Evolutionary conservation across 2,797 vertebrate genomes (phyloP).

Genomic region (Pangasius sanitwongsei): DNA sequence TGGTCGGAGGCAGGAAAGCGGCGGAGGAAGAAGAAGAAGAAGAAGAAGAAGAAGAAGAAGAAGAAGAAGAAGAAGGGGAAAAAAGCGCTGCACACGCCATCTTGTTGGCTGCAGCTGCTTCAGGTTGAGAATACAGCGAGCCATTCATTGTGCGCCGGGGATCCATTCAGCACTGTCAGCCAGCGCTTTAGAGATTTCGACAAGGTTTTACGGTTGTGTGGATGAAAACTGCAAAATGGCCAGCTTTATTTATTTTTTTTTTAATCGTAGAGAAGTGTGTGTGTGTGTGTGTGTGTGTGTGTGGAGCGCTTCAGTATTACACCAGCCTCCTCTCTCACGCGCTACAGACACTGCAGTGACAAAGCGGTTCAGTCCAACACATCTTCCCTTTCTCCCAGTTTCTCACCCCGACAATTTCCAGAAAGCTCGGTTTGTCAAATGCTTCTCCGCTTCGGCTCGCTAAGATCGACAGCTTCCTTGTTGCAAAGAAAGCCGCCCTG

Average conservation of each 20-base stretch:
- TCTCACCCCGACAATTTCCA: no score
- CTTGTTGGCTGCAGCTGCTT: conserved; percentile 92
- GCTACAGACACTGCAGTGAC: neutral
- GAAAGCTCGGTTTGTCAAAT: neutral
- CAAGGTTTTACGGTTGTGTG: neutral
- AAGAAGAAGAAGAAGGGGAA: conserved; percentile 55
- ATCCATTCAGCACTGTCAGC: conserved; percentile 69
- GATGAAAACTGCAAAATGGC: neutral
- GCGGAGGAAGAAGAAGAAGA: conserved; percentile 64
- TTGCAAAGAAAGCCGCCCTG: conserved; percentile 26
- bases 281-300: neutral
- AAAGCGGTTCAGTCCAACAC: neutral
- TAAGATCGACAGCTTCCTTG: conserved; percentile 33
- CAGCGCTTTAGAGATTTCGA: conserved; percentile 35
- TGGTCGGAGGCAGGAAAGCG: conserved; percentile 69
- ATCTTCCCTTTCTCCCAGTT: no score
- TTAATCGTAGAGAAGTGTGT: neutral
- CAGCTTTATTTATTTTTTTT: neutral
- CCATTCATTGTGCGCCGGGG: conserved; percentile 83
- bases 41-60: conserved; percentile 60
- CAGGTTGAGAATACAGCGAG: conserved; percentile 87
- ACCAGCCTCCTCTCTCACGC: neutral
- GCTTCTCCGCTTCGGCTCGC: neutral
- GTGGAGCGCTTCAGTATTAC: conserved; percentile 4
- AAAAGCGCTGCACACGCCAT: conserved; percentile 88